These are phyloP conservation scores for Pteropus rufus DNA, from an alignment of 2,797 vertebrate species.

Conservation along the genomic window DNA sequence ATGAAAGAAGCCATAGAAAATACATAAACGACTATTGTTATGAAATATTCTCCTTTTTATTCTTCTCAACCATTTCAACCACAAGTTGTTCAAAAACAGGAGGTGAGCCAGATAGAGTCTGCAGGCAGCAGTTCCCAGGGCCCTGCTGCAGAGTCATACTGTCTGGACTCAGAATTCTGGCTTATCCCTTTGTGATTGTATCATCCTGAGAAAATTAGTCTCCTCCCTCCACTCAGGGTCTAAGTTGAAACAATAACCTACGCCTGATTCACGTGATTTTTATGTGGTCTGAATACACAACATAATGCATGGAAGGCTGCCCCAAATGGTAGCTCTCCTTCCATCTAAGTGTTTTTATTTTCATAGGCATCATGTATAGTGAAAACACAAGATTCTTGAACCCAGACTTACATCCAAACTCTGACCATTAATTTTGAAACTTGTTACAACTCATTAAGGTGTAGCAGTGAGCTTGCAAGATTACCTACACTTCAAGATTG, in stretches of 20 bases:
- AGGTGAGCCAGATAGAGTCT: neutral
- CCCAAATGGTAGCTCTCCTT: neutral
- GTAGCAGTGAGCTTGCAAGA: neutral
- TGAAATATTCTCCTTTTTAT: neutral
- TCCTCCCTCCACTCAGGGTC: neutral
- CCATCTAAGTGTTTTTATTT: neutral
- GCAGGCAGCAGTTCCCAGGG: neutral
- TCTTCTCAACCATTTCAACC: neutral
- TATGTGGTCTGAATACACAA: neutral
- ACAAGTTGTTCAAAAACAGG: neutral
- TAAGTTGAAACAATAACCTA: neutral
- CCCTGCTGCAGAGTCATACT: neutral
- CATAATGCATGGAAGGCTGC: neutral
- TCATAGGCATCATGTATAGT: neutral
- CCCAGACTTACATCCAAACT: neutral
- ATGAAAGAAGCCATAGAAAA: neutral
- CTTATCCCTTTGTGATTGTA: neutral
- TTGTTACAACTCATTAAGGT: neutral
- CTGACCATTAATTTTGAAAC: neutral
- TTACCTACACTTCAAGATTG: neutral
- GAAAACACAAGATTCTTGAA: neutral
- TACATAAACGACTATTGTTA: neutral
- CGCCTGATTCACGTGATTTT: neutral
- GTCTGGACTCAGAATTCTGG: neutral
- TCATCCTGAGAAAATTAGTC: neutral